Conservation (phyloP, 2,888 invertebrate species). For the Peribatodes rhomboidaria region DNA sequence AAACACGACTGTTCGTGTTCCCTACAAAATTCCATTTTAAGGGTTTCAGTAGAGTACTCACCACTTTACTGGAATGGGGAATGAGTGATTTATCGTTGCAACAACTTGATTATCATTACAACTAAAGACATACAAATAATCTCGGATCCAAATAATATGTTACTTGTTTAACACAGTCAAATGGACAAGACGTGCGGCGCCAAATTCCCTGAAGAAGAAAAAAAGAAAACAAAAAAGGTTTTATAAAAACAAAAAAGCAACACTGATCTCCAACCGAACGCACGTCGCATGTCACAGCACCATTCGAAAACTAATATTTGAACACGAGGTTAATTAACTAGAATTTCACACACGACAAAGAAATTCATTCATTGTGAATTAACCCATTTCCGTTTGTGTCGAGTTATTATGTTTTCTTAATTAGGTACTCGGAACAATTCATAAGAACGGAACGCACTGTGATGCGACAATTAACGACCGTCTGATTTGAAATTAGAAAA, state of each 20-base stretch:
- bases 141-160: too few relatives aligned
- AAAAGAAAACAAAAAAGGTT: too few relatives aligned
- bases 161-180: too few relatives aligned
- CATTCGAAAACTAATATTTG: constrained; percentile 38
- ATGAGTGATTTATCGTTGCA: too few relatives aligned
- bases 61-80: too few relatives aligned
- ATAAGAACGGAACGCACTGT: not conserved
- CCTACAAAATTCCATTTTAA: too few relatives aligned
- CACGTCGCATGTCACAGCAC: constrained; percentile 43
- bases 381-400: constrained; percentile 7
- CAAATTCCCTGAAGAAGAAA: too few relatives aligned
- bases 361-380: constrained; percentile 17
- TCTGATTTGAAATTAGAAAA: not conserved
- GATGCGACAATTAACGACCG: not conserved
- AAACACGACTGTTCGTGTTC: too few relatives aligned
- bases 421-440: not conserved
- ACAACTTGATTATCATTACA: too few relatives aligned
- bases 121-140: too few relatives aligned
- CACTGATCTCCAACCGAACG: constrained; percentile 9
- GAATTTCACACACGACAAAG: constrained; percentile 34
- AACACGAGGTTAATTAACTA: constrained; percentile 31
- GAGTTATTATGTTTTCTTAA: constrained; percentile 13
- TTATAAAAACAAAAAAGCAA: not conserved
- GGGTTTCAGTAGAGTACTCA: too few relatives aligned
- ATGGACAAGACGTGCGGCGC: too few relatives aligned